phyloP scores from a whole-genome alignment of 1,140 invertebrate genomes.

The Sycophila sp. region DNA sequence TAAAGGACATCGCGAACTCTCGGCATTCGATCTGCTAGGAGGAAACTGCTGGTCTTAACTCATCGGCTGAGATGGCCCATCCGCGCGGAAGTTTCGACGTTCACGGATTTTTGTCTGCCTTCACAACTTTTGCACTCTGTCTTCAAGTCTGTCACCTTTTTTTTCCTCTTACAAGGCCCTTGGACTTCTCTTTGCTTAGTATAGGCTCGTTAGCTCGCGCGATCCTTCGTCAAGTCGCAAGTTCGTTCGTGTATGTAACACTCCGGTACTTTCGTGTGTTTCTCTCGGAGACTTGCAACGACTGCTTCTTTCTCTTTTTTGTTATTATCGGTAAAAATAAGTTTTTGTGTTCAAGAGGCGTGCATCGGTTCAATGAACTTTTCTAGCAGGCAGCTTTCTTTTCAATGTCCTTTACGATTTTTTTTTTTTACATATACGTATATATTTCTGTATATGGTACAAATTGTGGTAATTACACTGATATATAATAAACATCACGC shows the following conservation, averaged over 20 bases:
- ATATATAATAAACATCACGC: not conserved
- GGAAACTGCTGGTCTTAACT: no score
- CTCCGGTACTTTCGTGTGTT: not conserved
- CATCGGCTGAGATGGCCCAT: no score
- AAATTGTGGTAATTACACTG: not conserved
- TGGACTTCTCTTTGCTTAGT: not conserved
- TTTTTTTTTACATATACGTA: no score
- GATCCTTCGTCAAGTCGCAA: no score
- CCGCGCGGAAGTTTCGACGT: no score
- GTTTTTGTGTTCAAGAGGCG: not conserved
- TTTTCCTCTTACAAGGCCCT: not conserved
- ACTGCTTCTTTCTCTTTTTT: no score
- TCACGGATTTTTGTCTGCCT: slow-evolving; percentile 43
- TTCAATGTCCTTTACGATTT: no score
- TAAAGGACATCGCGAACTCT: not conserved
- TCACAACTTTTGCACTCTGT: slow-evolving; percentile 48
- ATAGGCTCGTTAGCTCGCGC: not conserved
- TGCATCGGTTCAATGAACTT: slow-evolving; percentile 10
- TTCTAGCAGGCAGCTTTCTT: slow-evolving; percentile 19
- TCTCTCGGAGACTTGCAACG: no score
- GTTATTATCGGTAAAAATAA: slow-evolving; percentile 12
- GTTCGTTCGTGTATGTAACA: no score
- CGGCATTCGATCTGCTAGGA: no score
- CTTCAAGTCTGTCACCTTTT: not conserved
- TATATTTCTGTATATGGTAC: not conserved